Percentiles rank a stretch among this genome's conserved stretches.
These are phyloP conservation scores for Ochropacha duplaris DNA, from an alignment of 2,888 invertebrate species.

Conservation along the genomic window DNA sequence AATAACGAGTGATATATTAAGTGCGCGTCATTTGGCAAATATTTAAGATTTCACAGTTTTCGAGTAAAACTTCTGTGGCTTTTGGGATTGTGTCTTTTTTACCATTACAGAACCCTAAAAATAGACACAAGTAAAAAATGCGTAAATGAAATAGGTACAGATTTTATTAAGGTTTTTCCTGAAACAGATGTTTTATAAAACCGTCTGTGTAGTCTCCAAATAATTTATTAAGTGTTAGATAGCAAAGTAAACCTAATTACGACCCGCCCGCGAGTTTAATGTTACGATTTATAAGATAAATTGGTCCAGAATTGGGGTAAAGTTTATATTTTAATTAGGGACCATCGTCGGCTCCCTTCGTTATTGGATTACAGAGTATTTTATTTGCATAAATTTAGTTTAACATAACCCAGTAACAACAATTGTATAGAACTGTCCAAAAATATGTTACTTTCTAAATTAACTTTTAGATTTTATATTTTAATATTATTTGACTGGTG, in stretches of 20 bases:
- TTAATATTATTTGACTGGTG: background rate
- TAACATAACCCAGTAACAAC: background rate
- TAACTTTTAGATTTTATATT: background rate
- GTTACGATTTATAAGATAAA: constrained; percentile 1
- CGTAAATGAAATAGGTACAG: too few species aligned
- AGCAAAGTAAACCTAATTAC: background rate
- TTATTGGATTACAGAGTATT: constrained; percentile 1
- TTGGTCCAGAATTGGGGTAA: background rate
- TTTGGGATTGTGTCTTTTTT: too few species aligned
- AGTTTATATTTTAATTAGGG: background rate
- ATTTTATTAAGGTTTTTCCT: background rate
- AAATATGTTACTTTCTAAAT: background rate
- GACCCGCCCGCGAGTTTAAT: background rate
- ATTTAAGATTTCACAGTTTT: too few species aligned
- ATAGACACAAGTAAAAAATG: too few species aligned
- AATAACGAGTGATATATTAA: too few species aligned
- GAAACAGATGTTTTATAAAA: background rate
- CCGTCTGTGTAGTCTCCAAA: background rate
- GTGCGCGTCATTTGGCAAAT: too few species aligned
- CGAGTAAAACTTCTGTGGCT: too few species aligned
- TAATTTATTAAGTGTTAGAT: background rate
- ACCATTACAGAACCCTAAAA: too few species aligned
- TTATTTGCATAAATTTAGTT: background rate
- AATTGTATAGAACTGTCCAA: background rate
- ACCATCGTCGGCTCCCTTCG: background rate